Base-by-base conservation (phyloP, 1,140 invertebrate genomes). In the Zaprionus ghesquierei region DNA sequence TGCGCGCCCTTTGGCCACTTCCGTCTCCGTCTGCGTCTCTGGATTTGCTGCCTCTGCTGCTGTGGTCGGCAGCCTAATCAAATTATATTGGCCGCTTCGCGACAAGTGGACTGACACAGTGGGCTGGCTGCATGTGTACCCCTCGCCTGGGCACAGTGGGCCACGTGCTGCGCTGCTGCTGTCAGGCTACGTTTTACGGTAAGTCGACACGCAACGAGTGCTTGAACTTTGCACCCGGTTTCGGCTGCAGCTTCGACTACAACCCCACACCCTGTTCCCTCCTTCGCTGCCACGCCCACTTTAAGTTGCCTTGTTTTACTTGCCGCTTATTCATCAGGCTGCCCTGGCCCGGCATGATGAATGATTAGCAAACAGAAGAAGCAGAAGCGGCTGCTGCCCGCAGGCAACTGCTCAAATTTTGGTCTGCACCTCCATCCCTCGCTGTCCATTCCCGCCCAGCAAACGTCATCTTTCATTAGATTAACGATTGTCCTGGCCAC, bases 391-490 rank as follows among this genome's bases (percentile, higher is more conserved):
- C 27, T 22, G 23, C 38, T 15, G 38, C 3, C 38, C 29, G 54
- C 35, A 70, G 75, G 68, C 58, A 33, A 66, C 64, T 50, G 35
- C 59, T 64, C 69, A 77, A 81, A 80, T 75, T 73, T 71, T 78
- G 66, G 44, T 22, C 22, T 22, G 56, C 54, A 49, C 51, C 20
- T 77, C n/a, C 5, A 2, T 2, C 6, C 35, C n/a, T 15, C 35
- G 2, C 5, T 38, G 27, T 5, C 27, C 27, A 29, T 29, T 50
- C 46, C 62, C 73, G 70, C 61, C 69, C 65, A 78, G 44, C 49
- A 63, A 73, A 87, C 72, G 84, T 89, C 82, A 87, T 87, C 79
- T 87, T 87, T 87, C 82, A 87, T 87, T 87, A 87, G 82, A 87
- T 87, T 87, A 87, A 87, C 82, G 82, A 87, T 87, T 87, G 79